A percentile compares a stretch with the other conserved stretches of the same genome.
Conservation (phyloP, 2,797 vertebrate species). For the Coregonus ussuriensis region DNA sequence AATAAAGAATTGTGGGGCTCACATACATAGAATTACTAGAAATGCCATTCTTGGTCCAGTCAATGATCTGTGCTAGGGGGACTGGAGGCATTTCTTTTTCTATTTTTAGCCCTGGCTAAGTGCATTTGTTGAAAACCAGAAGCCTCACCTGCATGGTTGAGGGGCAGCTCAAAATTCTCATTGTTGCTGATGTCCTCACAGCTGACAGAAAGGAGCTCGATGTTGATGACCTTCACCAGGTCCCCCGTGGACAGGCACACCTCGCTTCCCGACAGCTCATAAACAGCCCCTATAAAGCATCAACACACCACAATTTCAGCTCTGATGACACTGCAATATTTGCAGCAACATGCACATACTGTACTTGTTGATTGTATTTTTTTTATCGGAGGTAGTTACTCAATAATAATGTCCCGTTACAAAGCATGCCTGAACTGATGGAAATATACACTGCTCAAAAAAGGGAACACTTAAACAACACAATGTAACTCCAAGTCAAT, state of each 20-base stretch:
- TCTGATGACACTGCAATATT: background rate
- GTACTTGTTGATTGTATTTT: background rate
- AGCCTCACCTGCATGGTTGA: slow-evolving; percentile 66
- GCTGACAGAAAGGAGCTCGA: slow-evolving; percentile 72
- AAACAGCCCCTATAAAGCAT: slow-evolving; percentile 81
- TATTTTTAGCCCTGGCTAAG: background rate
- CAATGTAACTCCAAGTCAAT: no score
- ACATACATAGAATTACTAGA: background rate
- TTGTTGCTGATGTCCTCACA: slow-evolving; percentile 72
- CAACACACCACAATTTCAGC: background rate
- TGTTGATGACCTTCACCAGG: slow-evolving; percentile 79
- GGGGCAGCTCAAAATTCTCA: slow-evolving; percentile 73
- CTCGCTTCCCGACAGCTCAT: slow-evolving; percentile 87
- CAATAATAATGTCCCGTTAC: no score
- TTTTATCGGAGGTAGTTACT: background rate
- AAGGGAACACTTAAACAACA: no score
- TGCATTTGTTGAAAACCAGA: background rate
- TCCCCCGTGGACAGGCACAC: slow-evolving; percentile 91
- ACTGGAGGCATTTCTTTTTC: no score
- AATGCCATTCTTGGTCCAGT: no score
- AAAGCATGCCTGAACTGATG: no score
- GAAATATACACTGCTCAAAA: no score
- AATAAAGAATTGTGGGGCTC: background rate
- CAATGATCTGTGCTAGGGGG: no score
- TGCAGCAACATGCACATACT: background rate